A percentile compares a stretch with the other conserved stretches of the same genome.
These are phyloP conservation scores for Amniataba percoides DNA, from an alignment of 2,797 vertebrate species.

Conservation along the genomic window DNA sequence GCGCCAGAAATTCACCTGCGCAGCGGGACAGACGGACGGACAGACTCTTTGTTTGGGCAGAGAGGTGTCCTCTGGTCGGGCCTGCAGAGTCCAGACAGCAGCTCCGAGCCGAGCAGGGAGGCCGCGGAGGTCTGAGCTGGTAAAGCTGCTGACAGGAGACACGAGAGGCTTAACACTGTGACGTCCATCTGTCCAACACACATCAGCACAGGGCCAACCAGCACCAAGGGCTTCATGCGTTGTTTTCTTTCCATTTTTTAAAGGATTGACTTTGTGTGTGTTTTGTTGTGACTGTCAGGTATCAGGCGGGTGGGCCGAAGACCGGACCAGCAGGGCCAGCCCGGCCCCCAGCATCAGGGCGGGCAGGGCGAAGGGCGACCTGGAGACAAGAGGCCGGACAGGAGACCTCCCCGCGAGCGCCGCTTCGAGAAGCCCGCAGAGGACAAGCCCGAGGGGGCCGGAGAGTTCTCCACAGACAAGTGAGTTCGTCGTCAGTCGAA, in stretches of 20 bases:
- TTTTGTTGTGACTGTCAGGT: conserved; percentile 78
- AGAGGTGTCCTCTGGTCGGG: too few species aligned
- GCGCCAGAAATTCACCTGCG: conserved; percentile 6
- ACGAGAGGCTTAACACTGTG: background rate
- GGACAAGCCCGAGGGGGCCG: conserved; percentile 94
- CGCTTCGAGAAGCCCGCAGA: conserved; percentile 94
- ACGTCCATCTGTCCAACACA: background rate
- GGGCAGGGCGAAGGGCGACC: conserved; percentile 92
- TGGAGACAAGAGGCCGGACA: conserved; percentile 92
- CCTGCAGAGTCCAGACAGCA: background rate
- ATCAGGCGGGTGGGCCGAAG: conserved; percentile 94
- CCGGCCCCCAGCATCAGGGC: conserved; percentile 81
- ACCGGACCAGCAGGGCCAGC: conserved; percentile 90
- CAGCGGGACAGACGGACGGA: background rate
- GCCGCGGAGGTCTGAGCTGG: background rate
- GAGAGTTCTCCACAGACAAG: conserved; percentile 94
- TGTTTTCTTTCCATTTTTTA: too few species aligned
- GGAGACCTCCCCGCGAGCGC: conserved; percentile 96
- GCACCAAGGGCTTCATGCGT: too few species aligned
- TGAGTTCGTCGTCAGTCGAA: conserved; percentile 76
- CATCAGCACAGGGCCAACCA: too few species aligned
- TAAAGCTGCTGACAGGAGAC: conserved; percentile 1
- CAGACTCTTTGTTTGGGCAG: conserved; percentile 25
- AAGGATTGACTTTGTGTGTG: background rate
- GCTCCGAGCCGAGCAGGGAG: background rate